Evolutionary conservation across 1,140 invertebrate species (phyloP).

Genomic region (Danaus melanippus): DNA sequence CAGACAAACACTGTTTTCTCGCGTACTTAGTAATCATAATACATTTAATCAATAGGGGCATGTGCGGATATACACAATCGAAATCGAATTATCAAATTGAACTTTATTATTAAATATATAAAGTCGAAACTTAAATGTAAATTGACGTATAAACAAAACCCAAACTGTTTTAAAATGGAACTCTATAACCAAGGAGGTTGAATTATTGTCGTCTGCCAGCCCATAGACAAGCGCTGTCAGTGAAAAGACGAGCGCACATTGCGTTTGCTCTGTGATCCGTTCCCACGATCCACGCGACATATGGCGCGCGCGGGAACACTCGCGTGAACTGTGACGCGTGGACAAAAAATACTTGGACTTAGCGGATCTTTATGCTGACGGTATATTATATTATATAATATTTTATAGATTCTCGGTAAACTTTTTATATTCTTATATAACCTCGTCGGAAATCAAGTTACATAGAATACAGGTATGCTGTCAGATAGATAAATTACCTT

Average conservation of each 20-base stretch:
- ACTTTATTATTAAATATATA: conserved; percentile 7
- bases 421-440: no score
- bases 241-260: conserved; percentile 55
- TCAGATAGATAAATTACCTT: no score
- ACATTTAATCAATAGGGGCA: conserved; percentile 50
- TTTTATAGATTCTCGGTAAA: no score
- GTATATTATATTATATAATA: conserved; percentile 1
- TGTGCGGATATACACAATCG: conserved; percentile 31
- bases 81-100: conserved; percentile 21
- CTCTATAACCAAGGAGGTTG: conserved; percentile 24
- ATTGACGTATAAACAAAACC: no score
- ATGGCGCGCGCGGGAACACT: conserved; percentile 63
- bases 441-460: no score
- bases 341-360: conserved; percentile 60
- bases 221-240: conserved; percentile 35
- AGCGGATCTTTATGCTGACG: conserved; percentile 51
- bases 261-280: conserved; percentile 46
- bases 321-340: conserved; percentile 60
- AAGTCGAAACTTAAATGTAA: conserved; percentile 3
- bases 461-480: no score
- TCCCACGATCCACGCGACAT: conserved; percentile 68
- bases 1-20: conserved; percentile 41
- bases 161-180: conserved; percentile 26
- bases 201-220: conserved; percentile 26
- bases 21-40: conserved; percentile 55